Percentiles rank a stretch among this genome's conserved stretches.
These are phyloP conservation scores for Ridgeia piscesae DNA, from an alignment of 1,140 invertebrate genomes.

Conservation along the genomic window DNA sequence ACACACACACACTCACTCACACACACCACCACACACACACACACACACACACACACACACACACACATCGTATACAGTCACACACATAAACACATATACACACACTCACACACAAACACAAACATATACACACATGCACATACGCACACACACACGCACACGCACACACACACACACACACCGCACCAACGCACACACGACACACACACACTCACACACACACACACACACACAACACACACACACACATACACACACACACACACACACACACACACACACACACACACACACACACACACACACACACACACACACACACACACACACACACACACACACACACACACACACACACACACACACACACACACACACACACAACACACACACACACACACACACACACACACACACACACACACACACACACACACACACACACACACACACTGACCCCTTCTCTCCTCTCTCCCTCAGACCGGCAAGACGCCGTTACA, in stretches of 20 bases:
- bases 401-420: background rate
- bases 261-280: background rate
- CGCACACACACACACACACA: background rate
- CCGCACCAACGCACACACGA: background rate
- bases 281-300: background rate
- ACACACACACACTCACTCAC: too few relatives aligned
- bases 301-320: background rate
- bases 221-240: background rate
- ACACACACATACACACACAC: background rate
- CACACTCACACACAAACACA: background rate
- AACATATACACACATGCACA: background rate
- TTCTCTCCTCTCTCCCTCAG: constrained; percentile 41
- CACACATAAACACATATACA: background rate
- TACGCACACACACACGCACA: background rate
- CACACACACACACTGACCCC: background rate
- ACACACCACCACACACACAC: too few relatives aligned
- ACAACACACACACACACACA: too few relatives aligned
- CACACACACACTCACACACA: background rate
- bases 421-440: constrained; percentile 12
- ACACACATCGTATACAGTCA: too few relatives aligned
- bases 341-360: background rate
- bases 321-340: background rate
- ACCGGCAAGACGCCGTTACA: constrained; percentile 70
- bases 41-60: too few relatives aligned
- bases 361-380: background rate